Base-by-base conservation (phyloP, 2,888 invertebrate genomes). In the Synergus itoensis region DNA sequence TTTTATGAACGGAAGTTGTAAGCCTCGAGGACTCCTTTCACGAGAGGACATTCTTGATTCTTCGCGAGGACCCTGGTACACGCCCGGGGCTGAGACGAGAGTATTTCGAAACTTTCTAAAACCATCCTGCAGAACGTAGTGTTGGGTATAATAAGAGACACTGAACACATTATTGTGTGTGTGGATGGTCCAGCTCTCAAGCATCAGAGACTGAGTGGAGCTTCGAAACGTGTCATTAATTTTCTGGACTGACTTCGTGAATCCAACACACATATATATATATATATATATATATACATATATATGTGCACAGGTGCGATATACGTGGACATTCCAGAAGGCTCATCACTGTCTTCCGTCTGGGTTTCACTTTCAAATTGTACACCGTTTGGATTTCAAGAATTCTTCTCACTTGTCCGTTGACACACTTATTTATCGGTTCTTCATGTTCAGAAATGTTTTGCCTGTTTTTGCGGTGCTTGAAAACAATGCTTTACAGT, bases 71-170 rank as follows among this genome's bases (percentile, higher is more conserved):
- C n/a, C 40, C 53, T 73, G 73, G 18, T 80, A 82, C 82, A 84
- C 84, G 81, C 82, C 82, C 76, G 62, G 75, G 77, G 48, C 79
- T 69, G 77, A 76, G 81, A 84, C 75, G 80, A 73, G 81, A 79
- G 81, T 78, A 80, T 78, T 80, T 79, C 79, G 83, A 78, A 80
- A 84, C 84, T 84, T 84, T 84, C 84, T 84, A 84, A 84, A 82
- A 57, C n/a, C 53, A 53, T 73, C n/a, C 53, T 79, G 62, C 82
- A 81, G 79, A 80, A 80, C 82, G 82, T 82, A 78, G 57, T 78
- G 77, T 77, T 62, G 78, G 53, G 28, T 41, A 40, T 53, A 40
- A 40, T 53, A 40, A 65, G 43, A 67, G 69, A 63, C 45, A 69
- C 48, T n/a, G 41, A 40, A 73, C 40, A 63, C 43, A 18, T 77